Evolutionary conservation across 2,113 vertebrate genomes (phyloP), one percentile per base, ranked within the genome.

Genomic region (Antechinus flavipes): DNA sequence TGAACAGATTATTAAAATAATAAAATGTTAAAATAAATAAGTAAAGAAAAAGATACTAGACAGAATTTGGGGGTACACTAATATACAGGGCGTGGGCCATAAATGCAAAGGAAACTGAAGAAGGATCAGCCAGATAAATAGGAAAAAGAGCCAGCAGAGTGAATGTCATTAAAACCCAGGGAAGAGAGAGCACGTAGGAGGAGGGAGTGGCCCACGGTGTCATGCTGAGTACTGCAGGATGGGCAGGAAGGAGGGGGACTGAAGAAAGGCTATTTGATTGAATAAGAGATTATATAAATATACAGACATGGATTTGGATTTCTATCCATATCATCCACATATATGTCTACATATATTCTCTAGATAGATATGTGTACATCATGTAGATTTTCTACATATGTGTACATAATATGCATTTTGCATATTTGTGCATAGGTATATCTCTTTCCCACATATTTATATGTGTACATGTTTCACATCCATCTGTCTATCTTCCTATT

Each of bases 251-350:
- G 61, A 84, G 35, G 68, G n/a, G 35, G 68, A 22, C 68, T 42
- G 68, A 84, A 19, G n/a, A 84, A 84, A 84, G 68, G 68, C 68
- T 84, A 84, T 84, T 84, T 84, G 68, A 84, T 84, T 84, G 68
- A 84, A 84, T 84, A 76, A n/a, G 68, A 84, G 68, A 84, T 84
- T 23, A 42, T 84, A 23, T 84, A 84, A 84, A 76, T 76, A 76
- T n/a, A 76, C 35, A 76, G 12, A 68, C 30, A 68, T 35, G 58
- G 27, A 12, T 35, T 35, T 35, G 27, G 0, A n/a, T 76, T 76
- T n/a, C 61, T 76, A 76, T 16, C 61, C 61, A 76, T n/a, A 76
- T 35, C 19, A 84, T 42, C 19, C 19, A 84, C 68, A 84, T 84
- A 42, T 84, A 0, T 76, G 5, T 42, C 68, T 84, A 84, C 68